Evolutionary conservation across 53 echinoderm and acorn worm genomes (phyloP).

Genomic region (Stichopus horrens): DNA sequence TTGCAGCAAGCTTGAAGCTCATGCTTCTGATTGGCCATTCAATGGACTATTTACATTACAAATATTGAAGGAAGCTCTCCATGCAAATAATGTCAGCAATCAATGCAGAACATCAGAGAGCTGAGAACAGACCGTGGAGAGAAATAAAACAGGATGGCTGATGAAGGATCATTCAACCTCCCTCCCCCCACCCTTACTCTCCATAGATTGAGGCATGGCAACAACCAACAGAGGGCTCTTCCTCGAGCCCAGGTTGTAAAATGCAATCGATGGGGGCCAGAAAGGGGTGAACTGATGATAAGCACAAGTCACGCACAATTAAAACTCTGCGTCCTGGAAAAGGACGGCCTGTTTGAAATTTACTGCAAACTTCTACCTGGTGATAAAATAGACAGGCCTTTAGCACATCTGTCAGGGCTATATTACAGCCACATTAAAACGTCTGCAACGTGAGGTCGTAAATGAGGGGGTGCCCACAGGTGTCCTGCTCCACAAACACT

Average conservation of each 20-base stretch:
- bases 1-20: not conserved
- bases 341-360: constrained; percentile 15
- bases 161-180: not conserved
- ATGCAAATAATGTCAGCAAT: constrained; percentile 5
- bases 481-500: constrained; percentile 11
- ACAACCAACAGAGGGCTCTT: not conserved
- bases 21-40: not conserved
- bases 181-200: not conserved
- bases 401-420: constrained; percentile 30
- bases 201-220: not conserved
- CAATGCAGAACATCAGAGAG: constrained; percentile 5
- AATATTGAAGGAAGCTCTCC: constrained; percentile 1
- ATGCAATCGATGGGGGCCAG: constrained; percentile 41
- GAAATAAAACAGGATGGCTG: not conserved
- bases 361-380: constrained; percentile 26
- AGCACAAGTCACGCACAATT: constrained; percentile 42
- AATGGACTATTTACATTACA: constrained; percentile 10
- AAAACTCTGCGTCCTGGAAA: constrained; percentile 20
- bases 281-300: constrained; percentile 10
- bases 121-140: not conserved
- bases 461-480: constrained; percentile 43
- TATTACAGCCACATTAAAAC: constrained; percentile 45
- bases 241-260: constrained; percentile 9
- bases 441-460: constrained; percentile 31
- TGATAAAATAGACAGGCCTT: constrained; percentile 43